Evolutionary conservation across 2,113 vertebrate genomes (phyloP), one percentile per base, ranked within the genome.

Genomic region (Anhinga rufa): DNA sequence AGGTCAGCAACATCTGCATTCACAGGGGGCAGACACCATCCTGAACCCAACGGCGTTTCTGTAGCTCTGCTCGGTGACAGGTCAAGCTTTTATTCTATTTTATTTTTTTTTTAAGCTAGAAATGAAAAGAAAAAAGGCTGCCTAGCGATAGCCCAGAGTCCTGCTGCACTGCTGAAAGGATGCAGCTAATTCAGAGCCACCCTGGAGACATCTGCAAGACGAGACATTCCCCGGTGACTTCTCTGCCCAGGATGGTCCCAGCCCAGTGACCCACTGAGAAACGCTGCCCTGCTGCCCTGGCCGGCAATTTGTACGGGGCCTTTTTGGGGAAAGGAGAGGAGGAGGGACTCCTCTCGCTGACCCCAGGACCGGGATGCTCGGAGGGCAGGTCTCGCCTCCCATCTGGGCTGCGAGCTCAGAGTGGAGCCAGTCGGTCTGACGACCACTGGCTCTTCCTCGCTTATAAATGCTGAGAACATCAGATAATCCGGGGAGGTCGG

Each of bases 371-470:
- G 97, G 98, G 97, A 96, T 98, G 98, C 98, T 96, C 84, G 52
- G 96, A 98, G 98, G 98, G 97, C 97, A 98, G 97, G 96, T 95
- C 98, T 98, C 98, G 96, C 98, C 98, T 98, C 98, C 98, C 98
- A 98, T 98, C 98, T 98, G 97, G 95, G 96, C 98, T 98, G 82
- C 7, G 60, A 97, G 97, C 97, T 97, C 93, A 26, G 70, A 96
- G 97, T 77, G 98, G 98, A 99, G 98, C 98, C 99, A 98, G 99
- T 95, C 98, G 88, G 99, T 98, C 99, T 99, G 98, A 98, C 97
- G 93, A 98, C 98, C 98, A 96, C 95, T 90, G 97, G 91, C 98
- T 98, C 98, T 72, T 97, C 98, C 98, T 98, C 71, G 96, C 98
- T 98, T 98, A 97, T 97, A 98, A 98, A 98, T 95, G 98, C 98